phyloP scores from a whole-genome alignment of 2,888 invertebrate species.

The Megastigmus dorsalis region DNA sequence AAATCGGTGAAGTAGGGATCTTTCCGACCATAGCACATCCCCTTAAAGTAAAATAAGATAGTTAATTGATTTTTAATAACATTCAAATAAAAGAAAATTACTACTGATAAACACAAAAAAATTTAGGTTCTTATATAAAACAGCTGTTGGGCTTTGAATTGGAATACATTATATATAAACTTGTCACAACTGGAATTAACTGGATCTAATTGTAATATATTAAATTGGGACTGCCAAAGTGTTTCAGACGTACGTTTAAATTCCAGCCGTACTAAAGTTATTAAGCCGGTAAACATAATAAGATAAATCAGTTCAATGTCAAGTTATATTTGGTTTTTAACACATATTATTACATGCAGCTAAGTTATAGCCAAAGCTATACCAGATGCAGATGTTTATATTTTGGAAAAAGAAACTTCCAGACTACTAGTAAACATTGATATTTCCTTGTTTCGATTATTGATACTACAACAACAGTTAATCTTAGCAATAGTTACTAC shows the following conservation, averaged over 20 bases:
- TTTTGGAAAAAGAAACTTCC: conserved; percentile 41
- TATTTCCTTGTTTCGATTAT: background rate
- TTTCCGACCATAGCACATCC: too few relatives aligned
- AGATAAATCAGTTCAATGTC: background rate
- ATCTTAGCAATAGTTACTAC: conserved; percentile 13
- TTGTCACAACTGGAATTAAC: conserved; percentile 39
- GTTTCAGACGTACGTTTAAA: conserved; percentile 1
- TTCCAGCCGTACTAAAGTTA: conserved; percentile 1
- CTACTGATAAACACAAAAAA: background rate
- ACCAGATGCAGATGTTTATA: conserved; percentile 38
- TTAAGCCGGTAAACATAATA: conserved; percentile 31
- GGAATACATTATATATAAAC: conserved; percentile 21
- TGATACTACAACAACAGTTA: conserved; percentile 31
- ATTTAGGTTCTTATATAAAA: background rate
- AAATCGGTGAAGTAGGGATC: too few relatives aligned
- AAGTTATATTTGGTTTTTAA: background rate
- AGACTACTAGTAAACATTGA: background rate
- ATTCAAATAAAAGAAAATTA: conserved; percentile 9
- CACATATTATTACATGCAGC: conserved; percentile 12
- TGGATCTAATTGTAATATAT: conserved; percentile 38
- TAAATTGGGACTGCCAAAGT: conserved; percentile 30
- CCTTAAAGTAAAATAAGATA: too few relatives aligned
- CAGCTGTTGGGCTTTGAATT: conserved; percentile 28
- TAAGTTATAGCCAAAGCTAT: conserved; percentile 15
- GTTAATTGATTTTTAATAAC: too few relatives aligned